A percentile compares a stretch with the other conserved stretches of the same genome.
These are phyloP conservation scores for Syngnathoides biaculeatus DNA, from an alignment of 2,113 vertebrate genomes.

Conservation along the genomic window DNA sequence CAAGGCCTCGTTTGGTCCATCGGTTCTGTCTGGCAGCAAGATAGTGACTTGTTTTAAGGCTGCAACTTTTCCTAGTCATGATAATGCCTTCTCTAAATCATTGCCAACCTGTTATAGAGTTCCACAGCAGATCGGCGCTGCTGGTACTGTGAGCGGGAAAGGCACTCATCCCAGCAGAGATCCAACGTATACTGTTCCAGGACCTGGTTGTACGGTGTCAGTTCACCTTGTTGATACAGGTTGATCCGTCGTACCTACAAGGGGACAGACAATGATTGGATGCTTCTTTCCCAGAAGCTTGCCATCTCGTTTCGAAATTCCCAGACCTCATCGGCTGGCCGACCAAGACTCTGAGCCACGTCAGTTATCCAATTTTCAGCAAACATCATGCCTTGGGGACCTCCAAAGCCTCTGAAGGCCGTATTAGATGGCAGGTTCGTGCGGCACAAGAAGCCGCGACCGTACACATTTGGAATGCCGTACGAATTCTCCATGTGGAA, in stretches of 20 bases:
- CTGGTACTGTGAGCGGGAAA: constrained; percentile 72
- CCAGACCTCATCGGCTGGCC: constrained; percentile 81
- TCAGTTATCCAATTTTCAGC: constrained; percentile 87
- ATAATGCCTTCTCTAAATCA: neutral
- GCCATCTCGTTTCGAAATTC: neutral
- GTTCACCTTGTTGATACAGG: constrained; percentile 84
- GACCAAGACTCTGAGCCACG: constrained; percentile 75
- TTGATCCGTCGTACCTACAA: constrained; percentile 83
- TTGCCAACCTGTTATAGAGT: constrained; percentile 83
- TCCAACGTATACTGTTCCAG: constrained; percentile 80
- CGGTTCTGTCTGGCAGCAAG: constrained; percentile 79
- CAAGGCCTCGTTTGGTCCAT: constrained; percentile 93
- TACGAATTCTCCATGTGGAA: constrained; percentile 95
- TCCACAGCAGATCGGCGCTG: constrained; percentile 69
- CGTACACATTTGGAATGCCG: constrained; percentile 81
- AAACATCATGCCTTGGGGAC: constrained; percentile 91
- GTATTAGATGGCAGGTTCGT: constrained; percentile 94
- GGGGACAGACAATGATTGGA: neutral
- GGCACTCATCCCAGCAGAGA: constrained; percentile 91
- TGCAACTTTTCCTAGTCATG: neutral
- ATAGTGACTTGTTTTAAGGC: neutral
- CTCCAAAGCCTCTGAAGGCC: constrained; percentile 93
- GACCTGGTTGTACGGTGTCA: constrained; percentile 86
- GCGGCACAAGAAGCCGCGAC: constrained; percentile 81
- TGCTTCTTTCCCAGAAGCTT: neutral